Evolutionary conservation across 2,113 vertebrate species (phyloP), one percentile per base, ranked within the genome.

Genomic region (Myotis yumanensis): DNA sequence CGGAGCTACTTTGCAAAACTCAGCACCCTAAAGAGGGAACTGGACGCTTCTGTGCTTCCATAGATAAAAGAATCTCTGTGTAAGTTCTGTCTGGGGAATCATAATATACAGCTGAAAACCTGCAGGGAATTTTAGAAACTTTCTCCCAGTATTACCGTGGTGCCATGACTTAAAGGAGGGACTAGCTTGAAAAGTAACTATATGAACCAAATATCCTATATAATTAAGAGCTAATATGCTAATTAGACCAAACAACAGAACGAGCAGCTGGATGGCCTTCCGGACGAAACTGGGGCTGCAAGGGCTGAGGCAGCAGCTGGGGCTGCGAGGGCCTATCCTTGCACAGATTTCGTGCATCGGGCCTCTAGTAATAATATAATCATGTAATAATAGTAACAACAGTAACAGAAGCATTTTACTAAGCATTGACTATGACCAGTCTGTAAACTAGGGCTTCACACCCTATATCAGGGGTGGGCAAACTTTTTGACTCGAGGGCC

Each of bases 41-140:
- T 22, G 25, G 40, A 37, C 2, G 18, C 76, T 91, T 83, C 71
- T 40, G 83, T 86, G 73, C 37, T 91, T 94, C 90, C 30, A 80
- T 0, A n/a, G 86, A 52, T 30, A 43, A 30, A 82, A 87, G 18
- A 77, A 23, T 11, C 35, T 88, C 52, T n/a, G 4, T 4, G 22
- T 51, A 84, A 71, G 71, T 79, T 88, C 18, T 43, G 59, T 75
- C 75, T 84, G 72, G 32, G 23, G 11, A 76, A 57, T 94, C 43
- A 32, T 59, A 83, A 80, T 22, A 37, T 1, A 80, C 2, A 76
- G 16, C n/a, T 89, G 66, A 91, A 94, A 87, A 51, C 16, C 8
- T 30, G 32, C 69, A 77, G 84, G 96, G 30, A 66, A 72, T 82
- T 68, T 84, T 93, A 87, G 22, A 90, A 16, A 25, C 32, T 88